Evolutionary conservation across 1,140 invertebrate species (phyloP), one percentile per base, ranked within the genome.

Genomic region (Telenomus remus): DNA sequence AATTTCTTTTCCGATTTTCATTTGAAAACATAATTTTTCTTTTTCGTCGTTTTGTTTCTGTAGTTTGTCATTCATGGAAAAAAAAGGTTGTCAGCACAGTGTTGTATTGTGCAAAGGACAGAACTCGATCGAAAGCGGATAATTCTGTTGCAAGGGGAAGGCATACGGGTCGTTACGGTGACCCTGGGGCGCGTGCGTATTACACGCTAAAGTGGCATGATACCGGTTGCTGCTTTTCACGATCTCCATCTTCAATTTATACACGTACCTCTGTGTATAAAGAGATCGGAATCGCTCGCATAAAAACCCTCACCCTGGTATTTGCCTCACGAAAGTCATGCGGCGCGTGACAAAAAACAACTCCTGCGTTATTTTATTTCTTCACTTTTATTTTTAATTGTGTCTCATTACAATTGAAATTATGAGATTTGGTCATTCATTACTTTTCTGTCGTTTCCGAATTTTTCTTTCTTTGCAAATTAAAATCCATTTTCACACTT

Each of bases 241-340:
- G 70, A 74, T 78, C 70, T 35, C 61, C 44, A 71, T 78, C 65
- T 61, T 47, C 47, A 33, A 44, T 44, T 12, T 44, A 44, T 44
- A n/a, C 12, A 44, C 19, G 19, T 44, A 44, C 37, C n/a, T 39
- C n/a, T 44, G 13, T 13, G 13, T 13, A 44, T 44, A n/a, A 11
- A 44, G 27, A 60, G 70, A 78, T 78, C 63, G 50, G 57, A 66
- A 75, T 74, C 71, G 44, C 34, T 43, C 57, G 12, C 53, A 64
- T 60, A 76, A 27, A n/a, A 71, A 72, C 76, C 76, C 75, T 75
- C 68, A 56, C 63, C 68, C 64, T 60, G 64, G 66, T 69, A 76
- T 75, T 76, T 60, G 54, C 50, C 35, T 64, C 65, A 72, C 65
- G 77, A 79, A 79, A 79, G 72, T 76, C 70, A 78, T 46, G 64